These are phyloP conservation scores for Eupsilia transversa DNA, from an alignment of 2,888 invertebrate species.

Conservation along the genomic window DNA sequence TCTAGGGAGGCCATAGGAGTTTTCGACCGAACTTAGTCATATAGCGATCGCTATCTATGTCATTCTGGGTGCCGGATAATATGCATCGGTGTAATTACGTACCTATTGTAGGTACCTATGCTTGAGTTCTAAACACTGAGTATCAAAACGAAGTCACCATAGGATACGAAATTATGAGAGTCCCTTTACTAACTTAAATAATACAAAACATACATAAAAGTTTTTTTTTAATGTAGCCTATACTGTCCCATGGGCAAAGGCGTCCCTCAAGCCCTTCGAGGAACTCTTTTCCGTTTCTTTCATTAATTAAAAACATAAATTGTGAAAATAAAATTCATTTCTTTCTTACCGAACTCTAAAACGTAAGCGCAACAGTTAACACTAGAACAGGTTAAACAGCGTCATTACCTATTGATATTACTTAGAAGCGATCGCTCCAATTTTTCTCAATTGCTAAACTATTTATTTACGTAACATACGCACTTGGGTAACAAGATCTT, in stretches of 20 bases:
- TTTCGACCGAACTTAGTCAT: too few relatives aligned
- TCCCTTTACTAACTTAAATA: too few relatives aligned
- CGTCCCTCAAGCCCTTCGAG: too few relatives aligned
- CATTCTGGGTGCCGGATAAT: neutral
- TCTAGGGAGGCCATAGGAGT: too few relatives aligned
- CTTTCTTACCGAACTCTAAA: slow-evolving; percentile 39
- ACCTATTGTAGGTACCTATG: neutral
- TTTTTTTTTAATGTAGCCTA: too few relatives aligned
- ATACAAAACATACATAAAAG: too few relatives aligned
- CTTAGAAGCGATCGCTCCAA: slow-evolving; percentile 58
- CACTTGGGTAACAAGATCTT: slow-evolving; percentile 60
- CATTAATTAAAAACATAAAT: too few relatives aligned
- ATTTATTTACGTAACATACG: slow-evolving; percentile 56
- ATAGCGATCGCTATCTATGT: too few relatives aligned
- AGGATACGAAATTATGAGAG: too few relatives aligned
- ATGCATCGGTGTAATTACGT: neutral
- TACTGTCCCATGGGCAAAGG: too few relatives aligned
- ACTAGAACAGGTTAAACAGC: slow-evolving; percentile 60
- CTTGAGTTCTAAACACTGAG: neutral
- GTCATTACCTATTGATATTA: slow-evolving; percentile 53
- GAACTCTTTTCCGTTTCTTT: too few relatives aligned
- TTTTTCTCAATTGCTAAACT: slow-evolving; percentile 65
- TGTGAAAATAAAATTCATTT: neutral
- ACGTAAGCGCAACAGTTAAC: slow-evolving; percentile 46
- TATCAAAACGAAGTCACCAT: neutral